A percentile compares a stretch with the other conserved stretches of the same genome.
phyloP scores from a whole-genome alignment of 2,113 vertebrate genomes.

The Hylia prasina region DNA sequence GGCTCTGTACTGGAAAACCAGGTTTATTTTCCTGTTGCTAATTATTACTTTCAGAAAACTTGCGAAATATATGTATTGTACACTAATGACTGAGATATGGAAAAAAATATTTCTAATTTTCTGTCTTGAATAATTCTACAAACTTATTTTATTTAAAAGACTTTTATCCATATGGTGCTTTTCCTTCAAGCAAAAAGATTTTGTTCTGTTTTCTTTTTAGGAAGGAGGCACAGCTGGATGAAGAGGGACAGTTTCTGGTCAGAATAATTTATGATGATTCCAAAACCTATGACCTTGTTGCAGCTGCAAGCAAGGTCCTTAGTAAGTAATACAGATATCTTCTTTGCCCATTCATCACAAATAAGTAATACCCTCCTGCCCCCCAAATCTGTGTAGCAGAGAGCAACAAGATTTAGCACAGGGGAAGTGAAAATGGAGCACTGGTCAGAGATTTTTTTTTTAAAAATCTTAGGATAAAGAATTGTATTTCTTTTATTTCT shows the following conservation, averaged over 20 bases:
- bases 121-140: not conserved
- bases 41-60: not conserved
- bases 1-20: not conserved
- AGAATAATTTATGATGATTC: slow-evolving; percentile 98
- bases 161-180: not conserved
- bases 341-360: not conserved
- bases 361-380: not conserved
- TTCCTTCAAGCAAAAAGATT: not conserved
- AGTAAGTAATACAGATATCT: slow-evolving; percentile 77
- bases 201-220: slow-evolving; percentile 63
- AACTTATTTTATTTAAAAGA: not conserved
- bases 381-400: not conserved
- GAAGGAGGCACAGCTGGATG: slow-evolving; percentile 95
- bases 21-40: not conserved
- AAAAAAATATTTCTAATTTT: not conserved
- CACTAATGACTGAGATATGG: not conserved
- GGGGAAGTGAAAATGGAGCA: not conserved
- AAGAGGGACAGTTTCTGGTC: slow-evolving; percentile 97
- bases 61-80: not conserved
- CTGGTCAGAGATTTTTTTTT: not conserved
- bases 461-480: not conserved
- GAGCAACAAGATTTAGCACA: not conserved
- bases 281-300: slow-evolving; percentile 96
- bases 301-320: slow-evolving; percentile 97
- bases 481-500: not conserved